Conservation (phyloP, 2,888 invertebrate species). For the Perizoma flavofasciatum region DNA sequence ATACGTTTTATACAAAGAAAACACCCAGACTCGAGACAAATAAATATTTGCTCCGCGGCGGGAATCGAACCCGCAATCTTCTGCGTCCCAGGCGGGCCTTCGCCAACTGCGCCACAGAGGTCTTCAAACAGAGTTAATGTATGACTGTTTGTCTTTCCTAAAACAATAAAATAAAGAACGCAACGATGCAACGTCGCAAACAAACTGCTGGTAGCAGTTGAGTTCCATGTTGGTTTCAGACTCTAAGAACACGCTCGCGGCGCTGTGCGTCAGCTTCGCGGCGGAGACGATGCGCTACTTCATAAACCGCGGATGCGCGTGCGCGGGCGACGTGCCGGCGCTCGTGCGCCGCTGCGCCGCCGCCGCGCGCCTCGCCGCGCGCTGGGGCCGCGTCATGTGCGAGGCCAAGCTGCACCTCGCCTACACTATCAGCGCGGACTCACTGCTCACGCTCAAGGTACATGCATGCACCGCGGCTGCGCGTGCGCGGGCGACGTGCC, state of each 20-base stretch:
- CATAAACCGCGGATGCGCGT: conserved; percentile 46
- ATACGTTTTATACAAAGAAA: too few species aligned
- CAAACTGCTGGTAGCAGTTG: not conserved
- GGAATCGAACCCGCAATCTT: too few species aligned
- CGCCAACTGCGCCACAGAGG: too few species aligned
- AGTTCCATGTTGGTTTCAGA: conserved; percentile 42
- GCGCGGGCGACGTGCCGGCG: conserved; percentile 49
- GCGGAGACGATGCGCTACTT: conserved; percentile 54
- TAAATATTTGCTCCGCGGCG: too few species aligned
- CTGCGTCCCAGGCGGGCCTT: too few species aligned
- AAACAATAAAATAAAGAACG: too few species aligned
- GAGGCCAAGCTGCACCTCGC: conserved; percentile 59
- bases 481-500: conserved; percentile 49
- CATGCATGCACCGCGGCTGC: conserved; percentile 39
- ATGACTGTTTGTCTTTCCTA: too few species aligned
- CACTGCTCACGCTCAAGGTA: conserved; percentile 58
- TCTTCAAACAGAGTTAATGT: too few species aligned
- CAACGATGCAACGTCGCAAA: too few species aligned
- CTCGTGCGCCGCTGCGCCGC: conserved; percentile 64
- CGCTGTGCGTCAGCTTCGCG: conserved; percentile 57
- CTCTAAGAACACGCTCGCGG: conserved; percentile 53
- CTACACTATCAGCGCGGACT: conserved; percentile 48
- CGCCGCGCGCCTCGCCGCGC: conserved; percentile 58
- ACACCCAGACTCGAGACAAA: too few species aligned
- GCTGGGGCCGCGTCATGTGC: conserved; percentile 61